These are phyloP conservation scores for Protobothrops flavoviridis DNA, from an alignment of 2,113 vertebrate genomes.

Conservation along the genomic window DNA sequence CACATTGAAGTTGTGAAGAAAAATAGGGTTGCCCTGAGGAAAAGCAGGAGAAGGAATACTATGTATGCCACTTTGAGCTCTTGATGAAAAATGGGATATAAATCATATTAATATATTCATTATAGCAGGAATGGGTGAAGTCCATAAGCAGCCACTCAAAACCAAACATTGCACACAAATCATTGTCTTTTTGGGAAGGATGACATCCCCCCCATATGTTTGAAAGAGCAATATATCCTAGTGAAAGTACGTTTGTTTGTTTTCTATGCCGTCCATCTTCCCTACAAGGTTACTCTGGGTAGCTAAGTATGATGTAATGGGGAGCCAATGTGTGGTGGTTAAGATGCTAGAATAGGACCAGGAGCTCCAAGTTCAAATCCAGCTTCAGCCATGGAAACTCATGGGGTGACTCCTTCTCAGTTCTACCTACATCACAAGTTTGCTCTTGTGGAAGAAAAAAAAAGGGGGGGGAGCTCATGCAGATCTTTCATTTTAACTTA, in stretches of 20 bases:
- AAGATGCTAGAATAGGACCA: not conserved
- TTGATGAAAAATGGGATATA: not conserved
- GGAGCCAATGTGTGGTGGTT: not conserved
- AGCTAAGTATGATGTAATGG: not conserved
- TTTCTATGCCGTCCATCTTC: not conserved
- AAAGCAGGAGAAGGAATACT: not conserved
- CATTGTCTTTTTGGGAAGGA: not conserved
- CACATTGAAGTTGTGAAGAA: not conserved
- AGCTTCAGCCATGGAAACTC: not conserved
- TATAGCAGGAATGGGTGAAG: not conserved
- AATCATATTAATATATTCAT: not conserved
- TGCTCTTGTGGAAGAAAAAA: not conserved
- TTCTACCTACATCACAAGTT: not conserved
- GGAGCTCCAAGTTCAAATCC: not conserved
- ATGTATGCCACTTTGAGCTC: not conserved
- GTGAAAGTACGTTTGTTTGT: not conserved
- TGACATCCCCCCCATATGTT: not conserved
- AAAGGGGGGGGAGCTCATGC: not conserved
- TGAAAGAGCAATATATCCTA: not conserved
- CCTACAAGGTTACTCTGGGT: not conserved
- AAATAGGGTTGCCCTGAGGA: not conserved
- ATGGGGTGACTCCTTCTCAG: not conserved
- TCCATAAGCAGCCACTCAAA: not conserved
- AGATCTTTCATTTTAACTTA: not conserved
- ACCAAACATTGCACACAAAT: not conserved